Evolutionary conservation across 2,888 invertebrate species (phyloP), one percentile per base, ranked within the genome.

Genomic region (Phalangium opilio): DNA sequence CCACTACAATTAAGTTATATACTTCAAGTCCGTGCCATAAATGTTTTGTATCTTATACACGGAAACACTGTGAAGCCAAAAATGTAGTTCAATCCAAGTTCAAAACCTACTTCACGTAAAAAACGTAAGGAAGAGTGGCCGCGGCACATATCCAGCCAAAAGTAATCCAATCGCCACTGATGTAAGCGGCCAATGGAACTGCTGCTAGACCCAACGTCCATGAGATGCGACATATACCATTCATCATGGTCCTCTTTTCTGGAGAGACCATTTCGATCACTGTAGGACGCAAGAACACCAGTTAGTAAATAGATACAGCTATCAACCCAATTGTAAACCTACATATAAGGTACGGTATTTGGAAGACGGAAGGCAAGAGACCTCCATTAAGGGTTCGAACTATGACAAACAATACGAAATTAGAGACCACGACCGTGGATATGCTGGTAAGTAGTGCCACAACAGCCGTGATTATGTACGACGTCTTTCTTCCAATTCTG

Each of bases 201-300:
- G 57, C 18, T 12, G 58, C 58, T 56, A 61, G 59, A 21, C 63
- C 62, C 5, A 56, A 41, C 0, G 57, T 53, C 59, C 58, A 58
- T 3, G 45, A 40, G 1, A 44, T 10, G 4, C 47, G 44, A 1
- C 48, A 41, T 2, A 50, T 39, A 3, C 46, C 44, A 10, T 66
- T 60, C n/a, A 67, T 50, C 11, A 71, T 58, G 17, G 71, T 67
- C 45, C 72, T 59, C 53, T 71, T 70, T 57, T 47, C 41, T 2
- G 50, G 47, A n/a, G 38, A 36, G 2, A 54, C 45, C n/a, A 50
- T 12, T 47, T 54, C 54, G 2, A 50, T 15, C 12, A 54, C 54
- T 54, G 8, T 3, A 50, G 41, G 17, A 52, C n/a, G n/a, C n/a
- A n/a, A n/a, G n/a, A n/a, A n/a, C 54, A 51, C n/a, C 12, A 41